A percentile compares a stretch with the other conserved stretches of the same genome.
phyloP scores from a whole-genome alignment of 2,797 vertebrate species.

The Allenopithecus nigroviridis region DNA sequence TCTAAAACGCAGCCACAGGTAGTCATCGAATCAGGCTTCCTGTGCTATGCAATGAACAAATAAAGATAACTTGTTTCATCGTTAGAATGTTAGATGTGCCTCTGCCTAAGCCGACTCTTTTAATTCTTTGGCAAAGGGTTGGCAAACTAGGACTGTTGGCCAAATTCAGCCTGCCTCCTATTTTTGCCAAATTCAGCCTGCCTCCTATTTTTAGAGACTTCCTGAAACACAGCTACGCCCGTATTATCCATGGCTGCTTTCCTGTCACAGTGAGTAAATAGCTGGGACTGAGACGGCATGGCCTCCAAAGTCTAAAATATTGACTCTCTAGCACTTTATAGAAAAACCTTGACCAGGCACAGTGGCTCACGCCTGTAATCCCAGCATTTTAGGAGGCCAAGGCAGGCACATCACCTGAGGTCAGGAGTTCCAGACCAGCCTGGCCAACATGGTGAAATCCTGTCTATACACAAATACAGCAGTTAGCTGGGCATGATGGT shows the following conservation, averaged over 20 bases:
- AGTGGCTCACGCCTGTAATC: too few species aligned
- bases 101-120: neutral
- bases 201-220: neutral
- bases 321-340: neutral
- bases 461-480: too few species aligned
- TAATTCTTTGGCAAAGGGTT: neutral
- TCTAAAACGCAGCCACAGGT: neutral
- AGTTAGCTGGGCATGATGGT: too few species aligned
- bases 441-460: too few species aligned
- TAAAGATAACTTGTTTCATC: neutral
- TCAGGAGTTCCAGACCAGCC: too few species aligned
- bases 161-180: neutral
- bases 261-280: neutral
- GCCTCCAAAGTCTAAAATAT: neutral
- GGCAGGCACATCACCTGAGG: too few species aligned
- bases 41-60: neutral
- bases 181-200: neutral
- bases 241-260: neutral
- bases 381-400: too few species aligned
- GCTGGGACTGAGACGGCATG: neutral
- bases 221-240: neutral
- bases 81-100: too few species aligned
- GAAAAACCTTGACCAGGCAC: neutral
- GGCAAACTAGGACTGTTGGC: neutral
- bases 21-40: neutral